A percentile compares a stretch with the other conserved stretches of the same genome.
phyloP scores from a whole-genome alignment of 2,797 vertebrate genomes.

The Mormyrus proboscirostris region DNA sequence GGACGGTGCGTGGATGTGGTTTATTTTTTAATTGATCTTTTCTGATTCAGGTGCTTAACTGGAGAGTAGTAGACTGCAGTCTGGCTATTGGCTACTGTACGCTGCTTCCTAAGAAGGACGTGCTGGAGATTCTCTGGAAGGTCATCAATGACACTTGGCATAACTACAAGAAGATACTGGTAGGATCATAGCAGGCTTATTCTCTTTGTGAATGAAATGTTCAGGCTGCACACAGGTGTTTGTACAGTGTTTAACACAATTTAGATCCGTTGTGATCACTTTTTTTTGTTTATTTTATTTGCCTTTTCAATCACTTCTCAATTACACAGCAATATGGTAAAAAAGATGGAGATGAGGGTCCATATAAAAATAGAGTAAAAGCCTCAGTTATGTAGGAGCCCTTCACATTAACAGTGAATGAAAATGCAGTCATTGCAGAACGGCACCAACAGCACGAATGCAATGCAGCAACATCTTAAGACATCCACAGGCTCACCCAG shows the following conservation, averaged over 20 bases:
- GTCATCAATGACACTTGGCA: constrained; percentile 83
- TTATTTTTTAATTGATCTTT: background rate
- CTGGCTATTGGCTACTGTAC: constrained; percentile 85
- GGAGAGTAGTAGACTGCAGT: constrained; percentile 76
- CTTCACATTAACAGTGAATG: background rate
- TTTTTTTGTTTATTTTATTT: background rate
- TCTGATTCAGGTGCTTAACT: constrained; percentile 79
- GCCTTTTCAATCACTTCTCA: background rate
- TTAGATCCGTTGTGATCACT: background rate
- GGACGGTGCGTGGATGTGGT: background rate
- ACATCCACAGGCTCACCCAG: background rate
- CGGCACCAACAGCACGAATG: background rate
- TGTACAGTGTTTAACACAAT: background rate
- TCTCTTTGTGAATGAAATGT: background rate
- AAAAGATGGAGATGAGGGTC: background rate
- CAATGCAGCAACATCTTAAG: background rate
- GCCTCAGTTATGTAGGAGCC: background rate
- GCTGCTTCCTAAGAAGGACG: constrained; percentile 69
- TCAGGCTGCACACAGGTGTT: background rate
- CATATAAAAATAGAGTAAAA: background rate
- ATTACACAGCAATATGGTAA: background rate
- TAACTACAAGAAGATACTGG: constrained; percentile 89
- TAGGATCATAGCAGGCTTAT: constrained; percentile 40
- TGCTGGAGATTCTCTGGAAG: constrained; percentile 83
- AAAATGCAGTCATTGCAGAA: background rate